phyloP scores from a whole-genome alignment of 2,113 vertebrate species.

The Gadus macrocephalus region DNA sequence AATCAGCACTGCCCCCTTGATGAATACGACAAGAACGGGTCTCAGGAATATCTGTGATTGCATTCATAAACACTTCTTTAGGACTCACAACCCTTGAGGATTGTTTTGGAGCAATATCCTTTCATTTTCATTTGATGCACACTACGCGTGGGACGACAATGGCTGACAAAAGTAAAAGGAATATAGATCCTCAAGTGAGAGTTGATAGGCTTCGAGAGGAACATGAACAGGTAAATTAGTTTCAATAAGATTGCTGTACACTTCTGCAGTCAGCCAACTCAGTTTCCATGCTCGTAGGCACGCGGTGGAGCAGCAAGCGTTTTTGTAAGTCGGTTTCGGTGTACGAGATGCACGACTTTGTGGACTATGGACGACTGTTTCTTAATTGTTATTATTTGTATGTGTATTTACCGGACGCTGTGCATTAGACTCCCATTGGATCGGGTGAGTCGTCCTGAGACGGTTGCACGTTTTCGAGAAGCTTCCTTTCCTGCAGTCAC shows the following conservation, averaged over 20 bases:
- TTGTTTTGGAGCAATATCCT: slow-evolving; percentile 42
- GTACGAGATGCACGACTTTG: background rate
- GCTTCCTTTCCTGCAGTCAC: slow-evolving; percentile 27
- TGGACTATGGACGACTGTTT: background rate
- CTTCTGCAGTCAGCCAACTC: background rate
- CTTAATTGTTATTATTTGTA: background rate
- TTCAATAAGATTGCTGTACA: background rate
- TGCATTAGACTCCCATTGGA: too few species aligned
- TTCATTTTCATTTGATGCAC: slow-evolving; percentile 21
- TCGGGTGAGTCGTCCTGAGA: too few species aligned
- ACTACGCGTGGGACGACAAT: slow-evolving; percentile 42
- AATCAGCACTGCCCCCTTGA: slow-evolving; percentile 68
- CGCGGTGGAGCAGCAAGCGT: background rate
- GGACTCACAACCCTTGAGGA: slow-evolving; percentile 84
- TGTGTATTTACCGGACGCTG: too few species aligned
- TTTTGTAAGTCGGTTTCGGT: background rate
- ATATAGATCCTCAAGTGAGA: slow-evolving; percentile 50
- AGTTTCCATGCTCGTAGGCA: background rate
- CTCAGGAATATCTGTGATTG: slow-evolving; percentile 72
- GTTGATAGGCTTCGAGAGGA: slow-evolving; percentile 80
- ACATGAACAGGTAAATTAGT: slow-evolving; percentile 81
- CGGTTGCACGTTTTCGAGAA: slow-evolving; percentile 39
- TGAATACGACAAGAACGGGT: slow-evolving; percentile 65
- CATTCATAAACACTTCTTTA: slow-evolving; percentile 89
- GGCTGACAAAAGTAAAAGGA: slow-evolving; percentile 50